Base-by-base conservation (phyloP, 2,113 vertebrate species). In the Rhadina sibilatrix region DNA sequence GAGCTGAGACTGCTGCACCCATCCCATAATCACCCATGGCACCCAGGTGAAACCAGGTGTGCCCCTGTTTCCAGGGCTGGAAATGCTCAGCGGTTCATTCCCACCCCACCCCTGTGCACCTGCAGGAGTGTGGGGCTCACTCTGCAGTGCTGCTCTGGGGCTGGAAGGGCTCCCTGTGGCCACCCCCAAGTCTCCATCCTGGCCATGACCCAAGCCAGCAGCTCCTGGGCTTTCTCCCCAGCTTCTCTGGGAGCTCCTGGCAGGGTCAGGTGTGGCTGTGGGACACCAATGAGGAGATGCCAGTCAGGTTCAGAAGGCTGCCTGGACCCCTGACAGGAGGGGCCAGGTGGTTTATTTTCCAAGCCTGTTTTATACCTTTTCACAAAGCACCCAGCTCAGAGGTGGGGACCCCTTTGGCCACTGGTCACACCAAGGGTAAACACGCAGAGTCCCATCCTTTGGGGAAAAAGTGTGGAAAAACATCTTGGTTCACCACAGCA, bases 11-110 rank as follows among this genome's bases (percentile, higher is more conserved):
- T 24, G 56, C 40, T 35, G 21, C 1, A 0, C 2, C 14, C 20
- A 25, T 4, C 65, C 66, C n/a, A 4, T 1, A 20, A 6, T 1
- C 1, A 18, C 8, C 15, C 3, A 11, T 2, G 47, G 1, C 74
- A 24, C 1, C 3, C 30, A 1, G 74, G 56, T 19, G 1, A 20
- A 28, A 11, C 23, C 15, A 33, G 33, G n/a, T 7, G 54, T 44
- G 63, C 37, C 6, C 35, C 35, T 8, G 2, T 18, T 13, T 9
- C 31, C 37, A 25, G 37, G 10, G 13, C 27, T 37, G 72, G 9
- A 22, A 37, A 33, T 10, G 3, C 2, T 7, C 57, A 9, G 27
- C 2, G 46, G 2, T 21, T 2, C 14, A 4, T 19, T 20, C 37
- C 35, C 44, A 28, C 4, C 25, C 13, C 4, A 3, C 1, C 37